These are phyloP conservation scores for Alca torda DNA, from an alignment of 2,797 vertebrate genomes.

Conservation along the genomic window DNA sequence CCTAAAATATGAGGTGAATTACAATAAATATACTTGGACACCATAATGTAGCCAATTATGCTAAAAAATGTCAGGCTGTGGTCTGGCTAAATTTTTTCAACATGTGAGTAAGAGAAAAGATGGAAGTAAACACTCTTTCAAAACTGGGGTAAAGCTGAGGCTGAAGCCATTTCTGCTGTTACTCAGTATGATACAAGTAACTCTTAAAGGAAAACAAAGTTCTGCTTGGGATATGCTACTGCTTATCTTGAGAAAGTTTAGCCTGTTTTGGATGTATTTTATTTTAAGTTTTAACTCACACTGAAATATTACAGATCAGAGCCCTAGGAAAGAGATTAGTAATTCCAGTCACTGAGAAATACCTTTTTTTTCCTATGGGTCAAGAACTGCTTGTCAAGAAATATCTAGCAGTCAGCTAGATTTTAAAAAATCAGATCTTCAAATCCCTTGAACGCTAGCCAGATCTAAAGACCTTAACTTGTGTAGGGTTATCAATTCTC, in stretches of 20 bases:
- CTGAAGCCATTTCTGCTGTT: neutral
- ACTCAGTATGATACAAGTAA: neutral
- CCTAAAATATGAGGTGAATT: neutral
- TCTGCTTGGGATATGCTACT: neutral
- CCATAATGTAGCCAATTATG: neutral
- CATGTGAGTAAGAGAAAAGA: neutral
- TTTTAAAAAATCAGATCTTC: neutral
- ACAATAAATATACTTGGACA: neutral
- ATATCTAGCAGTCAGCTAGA: neutral
- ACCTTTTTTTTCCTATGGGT: neutral
- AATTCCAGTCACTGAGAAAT: neutral
- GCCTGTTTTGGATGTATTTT: neutral
- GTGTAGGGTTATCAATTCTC: neutral
- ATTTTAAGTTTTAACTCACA: neutral
- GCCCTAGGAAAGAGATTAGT: neutral
- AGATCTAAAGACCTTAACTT: neutral
- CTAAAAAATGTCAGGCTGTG: neutral
- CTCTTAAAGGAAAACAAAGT: neutral
- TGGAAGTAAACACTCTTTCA: neutral
- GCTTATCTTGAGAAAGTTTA: neutral
- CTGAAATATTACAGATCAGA: neutral
- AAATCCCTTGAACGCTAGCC: neutral
- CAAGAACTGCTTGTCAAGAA: neutral
- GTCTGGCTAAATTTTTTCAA: neutral
- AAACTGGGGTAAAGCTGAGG: neutral